A percentile compares a stretch with the other conserved stretches of the same genome.
These are phyloP conservation scores for Sycophaga agraensis DNA, from an alignment of 1,140 invertebrate genomes.

Conservation along the genomic window DNA sequence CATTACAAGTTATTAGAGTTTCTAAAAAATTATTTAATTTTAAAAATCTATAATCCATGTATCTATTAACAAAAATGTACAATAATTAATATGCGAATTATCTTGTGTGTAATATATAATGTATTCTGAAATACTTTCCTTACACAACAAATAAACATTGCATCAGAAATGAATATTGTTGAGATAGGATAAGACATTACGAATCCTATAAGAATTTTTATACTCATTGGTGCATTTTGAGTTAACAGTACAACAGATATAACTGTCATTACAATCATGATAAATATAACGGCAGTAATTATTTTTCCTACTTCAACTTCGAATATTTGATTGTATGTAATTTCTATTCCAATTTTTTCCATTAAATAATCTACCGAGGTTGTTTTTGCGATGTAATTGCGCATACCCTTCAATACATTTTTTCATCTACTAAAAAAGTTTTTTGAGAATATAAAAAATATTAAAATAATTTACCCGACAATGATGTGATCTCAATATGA, in stretches of 20 bases:
- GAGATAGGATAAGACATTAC: slow-evolving; percentile 2
- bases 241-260: background rate
- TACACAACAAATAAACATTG: slow-evolving; percentile 31
- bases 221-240: background rate
- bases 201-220: background rate
- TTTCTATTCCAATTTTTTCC: slow-evolving; percentile 29
- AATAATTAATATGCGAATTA: no score
- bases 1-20: background rate
- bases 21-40: background rate
- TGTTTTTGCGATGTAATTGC: slow-evolving; percentile 2
- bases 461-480: no score
- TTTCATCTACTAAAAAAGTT: no score
- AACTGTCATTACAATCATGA: background rate
- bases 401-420: background rate
- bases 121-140: slow-evolving; percentile 21
- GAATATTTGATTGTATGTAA: slow-evolving; percentile 4
- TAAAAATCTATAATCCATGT: background rate
- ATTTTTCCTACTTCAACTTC: slow-evolving; percentile 5
- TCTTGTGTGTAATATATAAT: no score
- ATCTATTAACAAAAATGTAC: background rate
- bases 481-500: slow-evolving; percentile 18
- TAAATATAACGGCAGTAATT: background rate
- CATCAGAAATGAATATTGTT: slow-evolving; percentile 12
- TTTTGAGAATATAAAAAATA: no score
- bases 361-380: slow-evolving; percentile 14